Base-by-base conservation (phyloP, 2,888 invertebrate species). In the Parascotia fuliginaria region DNA sequence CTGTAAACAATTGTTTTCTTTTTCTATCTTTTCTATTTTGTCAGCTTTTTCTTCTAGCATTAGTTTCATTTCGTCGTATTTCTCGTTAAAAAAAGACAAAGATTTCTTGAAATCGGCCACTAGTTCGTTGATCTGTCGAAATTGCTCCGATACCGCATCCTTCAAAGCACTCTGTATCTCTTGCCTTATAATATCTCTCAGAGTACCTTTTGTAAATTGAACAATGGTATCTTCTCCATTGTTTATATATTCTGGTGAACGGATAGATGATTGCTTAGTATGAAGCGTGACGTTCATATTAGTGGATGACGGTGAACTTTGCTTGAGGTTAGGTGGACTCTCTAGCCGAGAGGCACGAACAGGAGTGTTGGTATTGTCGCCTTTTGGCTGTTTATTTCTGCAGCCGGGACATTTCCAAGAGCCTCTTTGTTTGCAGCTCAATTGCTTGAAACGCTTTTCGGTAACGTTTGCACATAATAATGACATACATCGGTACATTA, bases 391-490 rank as follows among this genome's bases (percentile, higher is more conserved):
- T 13, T 33, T 32, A 11, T 14, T 32, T 9, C 9, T 11, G 12
- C 41, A 42, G 9, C 32, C 41, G 14, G 41, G 41, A 13, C 41
- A 42, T 33, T 42, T 34, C 42, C 42, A 42, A 22, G 24, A 13
- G 7, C 27, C 19, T 34, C 14, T 33, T 3, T 12, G 9, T 15
- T 34, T 24, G 0, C 9, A 9, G 22, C 24, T 34, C 42, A 42
- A 22, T 7, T 7, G 13, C 9, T 42, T 42, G n/a, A 42, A 34
- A 3, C 16, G 36, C 16, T 37, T 37, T 12, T 16, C 37, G 5
- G 22, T 7, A 3, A 19, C 19, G 5, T 19, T 19, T 3, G 19
- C 19, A 5, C 19, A 19, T 19, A 19, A 5, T 5, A 27, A 9
- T n/a, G n/a, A n/a, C n/a, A n/a, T n/a, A n/a, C n/a, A n/a, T n/a